Conservation (phyloP, 2,888 invertebrate genomes). For the Callinectes sapidus region DNA sequence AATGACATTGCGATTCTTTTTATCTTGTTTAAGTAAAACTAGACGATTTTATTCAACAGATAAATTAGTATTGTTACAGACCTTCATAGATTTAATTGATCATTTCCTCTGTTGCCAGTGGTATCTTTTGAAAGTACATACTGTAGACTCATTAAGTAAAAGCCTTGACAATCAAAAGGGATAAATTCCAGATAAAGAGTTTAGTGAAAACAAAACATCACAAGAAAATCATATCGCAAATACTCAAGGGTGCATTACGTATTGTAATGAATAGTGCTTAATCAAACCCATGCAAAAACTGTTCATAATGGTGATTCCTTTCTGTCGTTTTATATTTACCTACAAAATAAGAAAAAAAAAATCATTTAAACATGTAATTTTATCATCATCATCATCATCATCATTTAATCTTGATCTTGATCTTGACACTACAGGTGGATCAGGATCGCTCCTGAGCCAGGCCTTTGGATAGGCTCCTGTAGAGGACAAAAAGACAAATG, state of each 20-base stretch:
- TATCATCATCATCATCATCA: no score
- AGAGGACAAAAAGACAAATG: no score
- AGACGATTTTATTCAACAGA: no score
- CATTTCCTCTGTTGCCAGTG: no score
- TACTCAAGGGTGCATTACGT: neutral
- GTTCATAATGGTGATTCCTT: neutral
- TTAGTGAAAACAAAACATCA: neutral
- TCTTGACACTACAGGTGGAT: no score
- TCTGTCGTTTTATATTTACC: neutral
- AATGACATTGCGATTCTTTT: no score
- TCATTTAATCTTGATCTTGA: no score
- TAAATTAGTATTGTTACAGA: no score
- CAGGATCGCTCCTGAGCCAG: no score
- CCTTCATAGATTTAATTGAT: no score
- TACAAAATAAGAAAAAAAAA: neutral
- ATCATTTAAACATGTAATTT: neutral
- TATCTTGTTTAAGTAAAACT: no score
- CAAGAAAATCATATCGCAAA: neutral
- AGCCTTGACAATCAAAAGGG: neutral
- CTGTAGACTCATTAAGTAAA: neutral
- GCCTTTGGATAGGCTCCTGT: no score
- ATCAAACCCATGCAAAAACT: neutral
- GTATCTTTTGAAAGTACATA: neutral
- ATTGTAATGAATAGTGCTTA: neutral
- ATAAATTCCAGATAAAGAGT: neutral